Base-by-base conservation (phyloP, 2,113 vertebrate genomes). In the Notiomystis cincta region DNA sequence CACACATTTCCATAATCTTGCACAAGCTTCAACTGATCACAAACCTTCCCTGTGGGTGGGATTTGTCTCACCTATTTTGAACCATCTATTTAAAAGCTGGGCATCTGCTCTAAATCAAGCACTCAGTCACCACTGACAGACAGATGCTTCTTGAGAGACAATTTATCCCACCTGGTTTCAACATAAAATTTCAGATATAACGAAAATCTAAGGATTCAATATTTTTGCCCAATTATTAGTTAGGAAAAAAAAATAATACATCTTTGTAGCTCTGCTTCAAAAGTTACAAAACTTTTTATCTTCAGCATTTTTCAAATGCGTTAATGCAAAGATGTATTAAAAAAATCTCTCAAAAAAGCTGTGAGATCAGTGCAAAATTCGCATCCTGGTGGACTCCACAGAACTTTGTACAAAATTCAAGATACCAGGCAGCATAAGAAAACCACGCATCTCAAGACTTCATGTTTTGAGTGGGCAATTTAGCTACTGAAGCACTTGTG, bases 11-110 rank as follows among this genome's bases (percentile, higher is more conserved):
- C 54, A 82, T 7, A 37, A 13, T 25, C 42, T 69, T 95, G 48
- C 24, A 50, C 2, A 11, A 90, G 45, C 42, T 65, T 65, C 53
- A 82, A 0, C 24, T 35, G 66, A 66, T 66, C 71, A 78, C 81
- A 82, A 37, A n/a, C 21, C 42, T 62, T 67, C 71, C 35, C 65
- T 37, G 27, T 79, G 61, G 25, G 66, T 76, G 58, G 71, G 79
- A 95, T 92, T 86, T 88, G 33, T 58, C 48, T 93, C 62, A 95
- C 62, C 85, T 93, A 61, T 82, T 92, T 85, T 83, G 45, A 94
- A 66, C 45, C 35, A 62, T 60, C 77, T 89, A 78, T 91, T 93
- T 95, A 91, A 94, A 87, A 87, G 35, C 1, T 62, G 31, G 42
- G 47, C 60, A 91, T 91, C 85, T 95, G 60, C 69, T 94, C 44